Evolutionary conservation across 2,113 vertebrate genomes (phyloP).

Genomic region (Melanostigma gelatinosum): DNA sequence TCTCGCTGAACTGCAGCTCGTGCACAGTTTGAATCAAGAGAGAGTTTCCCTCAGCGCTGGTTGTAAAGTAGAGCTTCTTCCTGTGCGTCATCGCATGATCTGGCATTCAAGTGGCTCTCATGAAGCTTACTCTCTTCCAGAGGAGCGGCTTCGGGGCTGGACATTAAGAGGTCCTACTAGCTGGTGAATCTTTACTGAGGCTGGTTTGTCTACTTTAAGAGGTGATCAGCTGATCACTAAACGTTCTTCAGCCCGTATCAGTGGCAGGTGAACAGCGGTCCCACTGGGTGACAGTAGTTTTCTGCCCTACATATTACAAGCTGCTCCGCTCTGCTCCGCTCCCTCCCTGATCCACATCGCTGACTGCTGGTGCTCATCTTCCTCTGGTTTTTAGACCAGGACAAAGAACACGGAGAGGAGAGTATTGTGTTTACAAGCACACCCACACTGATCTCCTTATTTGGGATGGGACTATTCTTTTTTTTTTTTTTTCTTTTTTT

Average conservation of each 20-base stretch:
- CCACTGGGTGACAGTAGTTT: conserved; percentile 36
- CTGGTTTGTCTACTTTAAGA: conserved; percentile 30
- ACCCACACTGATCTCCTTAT: conserved; percentile 36
- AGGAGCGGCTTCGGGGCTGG: not conserved
- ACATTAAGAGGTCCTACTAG: not conserved
- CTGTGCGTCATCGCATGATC: not conserved
- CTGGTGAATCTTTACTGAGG: conserved; percentile 1
- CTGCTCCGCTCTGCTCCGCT: conserved; percentile 39
- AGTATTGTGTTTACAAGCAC: conserved; percentile 61
- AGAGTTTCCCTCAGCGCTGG: not conserved
- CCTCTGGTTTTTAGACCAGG: conserved; percentile 62
- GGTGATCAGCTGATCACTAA: not conserved
- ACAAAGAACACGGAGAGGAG: conserved; percentile 61
- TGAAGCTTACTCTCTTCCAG: not conserved
- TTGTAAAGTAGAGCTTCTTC: conserved; percentile 2
- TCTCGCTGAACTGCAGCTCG: not conserved
- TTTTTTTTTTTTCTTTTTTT: conserved; percentile 9
- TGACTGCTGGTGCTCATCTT: conserved; percentile 64
- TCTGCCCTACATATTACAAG: conserved; percentile 18
- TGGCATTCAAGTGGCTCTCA: conserved; percentile 7
- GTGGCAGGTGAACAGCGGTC: conserved; percentile 14
- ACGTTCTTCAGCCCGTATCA: not conserved
- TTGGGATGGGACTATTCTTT: conserved; percentile 25
- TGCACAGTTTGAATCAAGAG: not conserved
- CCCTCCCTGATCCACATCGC: conserved; percentile 52